phyloP scores from a whole-genome alignment of 2,888 invertebrate species.

The Anthophora plumipes region DNA sequence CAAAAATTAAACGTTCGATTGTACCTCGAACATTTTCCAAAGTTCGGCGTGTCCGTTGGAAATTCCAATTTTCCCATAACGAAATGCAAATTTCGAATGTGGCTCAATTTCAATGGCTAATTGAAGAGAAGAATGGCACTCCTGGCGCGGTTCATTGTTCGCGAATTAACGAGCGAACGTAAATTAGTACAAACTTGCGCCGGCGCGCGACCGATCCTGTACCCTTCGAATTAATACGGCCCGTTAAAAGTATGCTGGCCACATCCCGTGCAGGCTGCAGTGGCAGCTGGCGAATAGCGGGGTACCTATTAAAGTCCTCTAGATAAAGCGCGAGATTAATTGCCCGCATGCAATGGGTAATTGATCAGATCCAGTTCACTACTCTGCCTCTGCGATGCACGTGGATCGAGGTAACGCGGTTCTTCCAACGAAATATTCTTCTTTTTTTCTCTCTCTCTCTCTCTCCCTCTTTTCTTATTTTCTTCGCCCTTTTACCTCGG shows the following conservation, averaged over 20 bases:
- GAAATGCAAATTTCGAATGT: background rate
- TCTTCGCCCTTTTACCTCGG: background rate
- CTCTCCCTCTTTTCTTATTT: background rate
- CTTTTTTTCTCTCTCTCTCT: conserved; percentile 2
- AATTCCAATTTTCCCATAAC: conserved; percentile 1
- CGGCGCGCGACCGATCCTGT: conserved; percentile 42
- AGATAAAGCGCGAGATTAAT: conserved; percentile 78
- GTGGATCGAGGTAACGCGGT: conserved; percentile 40
- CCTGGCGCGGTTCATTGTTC: background rate
- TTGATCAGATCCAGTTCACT: conserved; percentile 73
- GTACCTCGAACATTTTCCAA: too few species aligned
- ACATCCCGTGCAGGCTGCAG: conserved; percentile 59
- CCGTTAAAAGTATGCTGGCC: conserved; percentile 61
- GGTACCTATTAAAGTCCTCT: conserved; percentile 74
- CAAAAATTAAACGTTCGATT: too few species aligned
- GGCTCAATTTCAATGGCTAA: background rate
- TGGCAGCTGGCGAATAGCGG: conserved; percentile 73
- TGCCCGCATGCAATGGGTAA: conserved; percentile 76
- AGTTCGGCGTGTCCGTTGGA: too few species aligned
- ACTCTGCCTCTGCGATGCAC: conserved; percentile 48
- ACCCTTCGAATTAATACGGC: conserved; percentile 57
- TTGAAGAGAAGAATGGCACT: background rate
- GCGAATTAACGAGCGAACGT: conserved; percentile 18
- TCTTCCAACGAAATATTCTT: conserved; percentile 9
- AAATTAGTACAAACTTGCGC: conserved; percentile 39